Conservation (phyloP, 2,113 vertebrate genomes). For the Panurus biarmicus region DNA sequence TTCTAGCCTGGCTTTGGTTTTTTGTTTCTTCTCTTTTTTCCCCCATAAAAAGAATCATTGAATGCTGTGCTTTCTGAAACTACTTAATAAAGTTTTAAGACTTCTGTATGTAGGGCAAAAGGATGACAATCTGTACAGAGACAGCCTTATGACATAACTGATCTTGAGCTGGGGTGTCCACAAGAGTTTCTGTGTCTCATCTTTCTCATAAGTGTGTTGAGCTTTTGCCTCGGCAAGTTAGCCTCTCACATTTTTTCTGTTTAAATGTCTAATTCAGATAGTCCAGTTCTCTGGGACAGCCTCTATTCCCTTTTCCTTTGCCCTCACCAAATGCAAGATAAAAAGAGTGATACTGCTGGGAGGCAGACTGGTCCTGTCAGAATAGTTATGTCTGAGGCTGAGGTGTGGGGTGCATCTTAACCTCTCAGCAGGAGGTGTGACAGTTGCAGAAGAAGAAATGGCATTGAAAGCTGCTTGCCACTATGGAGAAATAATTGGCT, state of each 20-base stretch:
- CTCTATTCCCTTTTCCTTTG: neutral
- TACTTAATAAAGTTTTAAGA: neutral
- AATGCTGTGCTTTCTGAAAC: neutral
- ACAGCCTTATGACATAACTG: neutral
- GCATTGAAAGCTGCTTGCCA: neutral
- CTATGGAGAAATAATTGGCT: constrained; percentile 30
- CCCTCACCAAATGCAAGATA: neutral
- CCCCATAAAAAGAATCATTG: neutral
- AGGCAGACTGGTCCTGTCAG: neutral
- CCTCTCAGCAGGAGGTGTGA: constrained; percentile 15
- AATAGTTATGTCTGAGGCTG: neutral
- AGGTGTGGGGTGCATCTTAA: neutral
- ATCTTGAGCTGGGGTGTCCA: neutral
- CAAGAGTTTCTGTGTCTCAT: neutral
- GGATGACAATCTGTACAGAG: neutral
- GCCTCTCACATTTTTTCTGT: neutral
- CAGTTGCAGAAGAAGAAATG: constrained; percentile 19
- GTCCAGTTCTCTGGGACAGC: neutral
- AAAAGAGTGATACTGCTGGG: neutral
- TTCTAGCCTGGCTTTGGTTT: neutral
- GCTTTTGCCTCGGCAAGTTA: neutral
- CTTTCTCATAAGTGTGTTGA: neutral
- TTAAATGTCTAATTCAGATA: neutral
- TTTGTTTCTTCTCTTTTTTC: neutral
- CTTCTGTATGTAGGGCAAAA: neutral